Evolutionary conservation across 2,888 invertebrate genomes (phyloP).

Genomic region (Itoplectis maculator): DNA sequence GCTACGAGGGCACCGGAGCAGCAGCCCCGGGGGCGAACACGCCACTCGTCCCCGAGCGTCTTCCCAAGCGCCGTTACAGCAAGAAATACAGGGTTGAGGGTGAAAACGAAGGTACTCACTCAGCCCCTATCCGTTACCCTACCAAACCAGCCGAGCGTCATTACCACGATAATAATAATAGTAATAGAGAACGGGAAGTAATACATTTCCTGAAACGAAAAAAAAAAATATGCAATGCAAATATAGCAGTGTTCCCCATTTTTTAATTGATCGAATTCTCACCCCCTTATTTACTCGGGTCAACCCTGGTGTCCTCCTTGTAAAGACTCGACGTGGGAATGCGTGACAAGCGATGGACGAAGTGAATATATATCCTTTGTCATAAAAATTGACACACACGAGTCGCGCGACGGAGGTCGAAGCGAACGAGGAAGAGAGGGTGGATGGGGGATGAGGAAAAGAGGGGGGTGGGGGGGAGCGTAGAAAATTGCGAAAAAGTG

Average conservation of each 20-base stretch:
- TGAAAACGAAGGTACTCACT: conserved; percentile 48
- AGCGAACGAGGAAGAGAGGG: not conserved
- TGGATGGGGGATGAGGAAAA: too few relatives aligned
- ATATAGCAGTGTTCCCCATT: not conserved
- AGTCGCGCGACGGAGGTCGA: not conserved
- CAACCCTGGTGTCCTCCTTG: too few relatives aligned
- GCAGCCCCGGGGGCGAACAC: conserved; percentile 42
- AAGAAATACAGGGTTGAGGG: conserved; percentile 9
- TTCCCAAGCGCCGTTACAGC: conserved; percentile 21
- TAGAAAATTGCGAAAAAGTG: conserved; percentile 9
- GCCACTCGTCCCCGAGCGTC: conserved; percentile 43
- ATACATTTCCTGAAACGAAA: conserved; percentile 2
- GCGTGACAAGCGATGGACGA: too few relatives aligned
- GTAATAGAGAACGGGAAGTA: not conserved
- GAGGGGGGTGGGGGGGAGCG: not conserved
- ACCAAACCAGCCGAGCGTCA: conserved; percentile 25
- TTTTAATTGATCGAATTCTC: not conserved
- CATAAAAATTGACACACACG: too few relatives aligned
- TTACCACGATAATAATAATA: conserved; percentile 33
- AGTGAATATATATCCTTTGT: too few relatives aligned
- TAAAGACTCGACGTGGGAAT: too few relatives aligned
- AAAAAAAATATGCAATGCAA: not conserved
- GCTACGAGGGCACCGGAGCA: conserved; percentile 49
- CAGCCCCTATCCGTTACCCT: conserved; percentile 18
- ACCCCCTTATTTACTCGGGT: too few relatives aligned